phyloP scores from a whole-genome alignment of 2,888 invertebrate genomes.

The Polymixis lichenea region DNA sequence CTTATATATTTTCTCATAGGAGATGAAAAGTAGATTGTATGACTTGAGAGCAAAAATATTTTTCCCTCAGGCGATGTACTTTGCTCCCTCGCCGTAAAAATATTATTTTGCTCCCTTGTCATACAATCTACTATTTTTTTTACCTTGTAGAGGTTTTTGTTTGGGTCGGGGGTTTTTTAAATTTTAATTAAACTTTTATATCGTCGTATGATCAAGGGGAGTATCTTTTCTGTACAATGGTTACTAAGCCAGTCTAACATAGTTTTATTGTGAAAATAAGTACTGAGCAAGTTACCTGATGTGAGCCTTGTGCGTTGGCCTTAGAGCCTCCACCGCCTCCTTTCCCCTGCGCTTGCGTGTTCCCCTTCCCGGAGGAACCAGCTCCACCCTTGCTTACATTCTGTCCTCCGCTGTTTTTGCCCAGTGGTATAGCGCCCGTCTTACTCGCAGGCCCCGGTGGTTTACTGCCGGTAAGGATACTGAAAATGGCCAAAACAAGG shows the following conservation, averaged over 20 bases:
- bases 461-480: constrained; percentile 86
- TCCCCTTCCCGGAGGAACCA: constrained; percentile 75
- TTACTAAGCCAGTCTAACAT: background rate
- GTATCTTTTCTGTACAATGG: background rate
- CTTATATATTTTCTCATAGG: too few relatives aligned
- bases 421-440: constrained; percentile 84
- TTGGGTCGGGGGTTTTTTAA: too few relatives aligned
- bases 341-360: constrained; percentile 76
- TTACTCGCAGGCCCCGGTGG: constrained; percentile 89
- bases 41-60: too few relatives aligned
- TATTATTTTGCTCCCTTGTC: too few relatives aligned
- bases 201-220: background rate
- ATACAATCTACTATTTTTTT: too few relatives aligned
- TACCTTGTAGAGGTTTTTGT: too few relatives aligned
- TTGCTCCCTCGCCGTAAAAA: too few relatives aligned
- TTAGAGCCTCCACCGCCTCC: constrained; percentile 77
- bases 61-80: too few relatives aligned
- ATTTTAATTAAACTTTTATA: too few relatives aligned
- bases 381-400: constrained; percentile 73
- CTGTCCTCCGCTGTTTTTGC: constrained; percentile 78
- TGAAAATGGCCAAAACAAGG: constrained; percentile 59
- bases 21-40: too few relatives aligned
- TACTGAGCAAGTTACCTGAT: constrained; percentile 73
- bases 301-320: constrained; percentile 75
- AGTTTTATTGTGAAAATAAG: background rate